Evolutionary conservation across 2,797 vertebrate species (phyloP).

Genomic region (Enteromius afrohamiltoni): DNA sequence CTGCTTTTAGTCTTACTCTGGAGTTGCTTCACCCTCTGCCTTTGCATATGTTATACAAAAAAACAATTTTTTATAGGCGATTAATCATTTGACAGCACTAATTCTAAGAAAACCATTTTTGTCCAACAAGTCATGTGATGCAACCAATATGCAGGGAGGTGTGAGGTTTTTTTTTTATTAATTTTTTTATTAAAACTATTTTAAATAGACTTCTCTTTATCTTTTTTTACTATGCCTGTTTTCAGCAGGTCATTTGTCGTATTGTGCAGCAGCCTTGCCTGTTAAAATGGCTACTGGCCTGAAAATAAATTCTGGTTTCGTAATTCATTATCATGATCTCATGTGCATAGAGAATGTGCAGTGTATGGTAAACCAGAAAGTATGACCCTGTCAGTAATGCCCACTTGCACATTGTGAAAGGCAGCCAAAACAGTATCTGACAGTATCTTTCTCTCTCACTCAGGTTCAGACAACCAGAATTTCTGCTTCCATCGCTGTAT

Average conservation of each 20-base stretch:
- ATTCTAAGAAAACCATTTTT: too few species aligned
- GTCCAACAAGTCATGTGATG: too few species aligned
- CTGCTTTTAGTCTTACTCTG: too few species aligned
- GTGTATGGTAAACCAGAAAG: not conserved
- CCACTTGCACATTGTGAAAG: constrained; percentile 30
- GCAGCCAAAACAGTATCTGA: constrained; percentile 10
- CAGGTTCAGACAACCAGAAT: not conserved
- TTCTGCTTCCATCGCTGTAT: not conserved
- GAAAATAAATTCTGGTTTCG: constrained; percentile 23
- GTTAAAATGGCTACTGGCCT: constrained; percentile 39
- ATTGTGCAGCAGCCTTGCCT: not conserved
- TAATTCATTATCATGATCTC: constrained; percentile 11
- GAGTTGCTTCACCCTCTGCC: too few species aligned
- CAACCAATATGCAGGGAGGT: too few species aligned
- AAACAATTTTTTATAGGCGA: too few species aligned
- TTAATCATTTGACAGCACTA: too few species aligned
- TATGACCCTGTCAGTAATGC: constrained; percentile 9
- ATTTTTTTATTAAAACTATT: not conserved
- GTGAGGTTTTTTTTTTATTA: too few species aligned
- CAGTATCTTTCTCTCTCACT: not conserved
- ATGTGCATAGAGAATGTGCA: constrained; percentile 19
- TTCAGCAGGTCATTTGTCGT: not conserved
- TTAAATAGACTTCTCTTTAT: not conserved
- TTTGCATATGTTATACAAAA: too few species aligned
- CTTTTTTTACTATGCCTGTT: not conserved